Evolutionary conservation across 2,888 invertebrate species (phyloP), one percentile per base, ranked within the genome.

Genomic region (Synergus japonicus): DNA sequence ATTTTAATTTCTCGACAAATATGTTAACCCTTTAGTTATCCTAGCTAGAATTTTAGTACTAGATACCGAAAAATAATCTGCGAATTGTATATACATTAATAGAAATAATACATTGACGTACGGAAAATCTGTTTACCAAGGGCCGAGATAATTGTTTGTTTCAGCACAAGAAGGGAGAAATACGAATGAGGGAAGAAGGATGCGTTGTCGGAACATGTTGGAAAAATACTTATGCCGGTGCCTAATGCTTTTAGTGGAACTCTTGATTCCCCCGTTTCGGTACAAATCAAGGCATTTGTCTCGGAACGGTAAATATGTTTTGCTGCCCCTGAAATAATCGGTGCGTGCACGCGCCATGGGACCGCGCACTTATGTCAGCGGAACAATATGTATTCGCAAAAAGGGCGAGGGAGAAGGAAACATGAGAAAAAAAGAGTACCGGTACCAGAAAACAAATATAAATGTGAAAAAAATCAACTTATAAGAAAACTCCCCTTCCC

Each of bases 201-300:
- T 73, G 49, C 69, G 29, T 29, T 29, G n/a, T 49, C 37, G 12
- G 49, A 77, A 29, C 22, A 69, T 49, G 60, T 78, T 63, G 78
- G 64, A 73, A 73, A 76, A 69, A 69, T 76, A 78, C 64, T 79
- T 76, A 65, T 60, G 67, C 63, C 29, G 76, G 76, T 76, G 65
- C 22, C 76, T 76, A 76, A 64, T 49, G 63, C 66, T 49, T 79
- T 77, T 67, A 69, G 58, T 44, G 46, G 58, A 67, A 76, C 79
- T 76, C 76, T 78, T 76, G 64, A 54, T 49, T 58, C 76, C 78
- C 73, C 76, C 65, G 43, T 78, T 82, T 87, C 87, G 84, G 86
- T 83, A 88, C 88, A 88, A 91, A 90, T 91, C 91, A 89, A 90
- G 88, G 87, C 89, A 88, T 90, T 90, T 89, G 89, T 90, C 87